These are phyloP conservation scores for Scaptomyza montana DNA, from an alignment of 1,140 invertebrate genomes.

Conservation along the genomic window DNA sequence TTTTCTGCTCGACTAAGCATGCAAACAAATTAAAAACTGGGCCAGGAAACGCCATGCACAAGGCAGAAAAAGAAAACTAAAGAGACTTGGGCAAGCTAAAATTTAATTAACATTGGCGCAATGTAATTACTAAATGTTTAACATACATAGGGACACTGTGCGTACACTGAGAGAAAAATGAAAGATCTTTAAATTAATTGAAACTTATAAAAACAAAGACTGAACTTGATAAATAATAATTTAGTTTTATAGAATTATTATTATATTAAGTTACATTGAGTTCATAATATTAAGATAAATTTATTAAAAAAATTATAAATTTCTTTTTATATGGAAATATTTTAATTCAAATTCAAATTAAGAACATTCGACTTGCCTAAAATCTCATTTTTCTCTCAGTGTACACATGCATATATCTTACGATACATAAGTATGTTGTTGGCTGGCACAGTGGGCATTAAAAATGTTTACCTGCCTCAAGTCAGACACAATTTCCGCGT, in stretches of 20 bases:
- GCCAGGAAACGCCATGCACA: constrained; percentile 32
- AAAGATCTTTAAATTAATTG: too few species aligned
- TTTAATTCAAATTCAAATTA: too few species aligned
- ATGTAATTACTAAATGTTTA: constrained; percentile 8
- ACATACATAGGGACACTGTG: not conserved
- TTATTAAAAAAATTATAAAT: too few species aligned
- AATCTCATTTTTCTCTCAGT: constrained; percentile 10
- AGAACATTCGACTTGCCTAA: too few species aligned
- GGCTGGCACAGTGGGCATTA: constrained; percentile 23
- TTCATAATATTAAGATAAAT: too few species aligned
- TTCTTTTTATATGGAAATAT: too few species aligned
- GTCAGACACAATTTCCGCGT: constrained; percentile 69
- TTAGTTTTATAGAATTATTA: too few species aligned
- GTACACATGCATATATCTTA: too few species aligned
- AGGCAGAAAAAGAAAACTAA: too few species aligned
- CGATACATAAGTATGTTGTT: not conserved
- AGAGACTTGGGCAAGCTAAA: constrained; percentile 39
- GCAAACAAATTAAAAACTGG: constrained; percentile 73
- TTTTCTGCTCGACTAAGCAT: constrained; percentile 76
- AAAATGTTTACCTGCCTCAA: constrained; percentile 43
- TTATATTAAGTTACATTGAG: too few species aligned
- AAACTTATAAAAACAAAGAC: too few species aligned
- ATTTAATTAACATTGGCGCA: constrained; percentile 74
- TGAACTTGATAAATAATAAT: too few species aligned
- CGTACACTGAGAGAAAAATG: not conserved